Conservation (phyloP, 2,113 vertebrate genomes). For the Chrysochloris asiatica region DNA sequence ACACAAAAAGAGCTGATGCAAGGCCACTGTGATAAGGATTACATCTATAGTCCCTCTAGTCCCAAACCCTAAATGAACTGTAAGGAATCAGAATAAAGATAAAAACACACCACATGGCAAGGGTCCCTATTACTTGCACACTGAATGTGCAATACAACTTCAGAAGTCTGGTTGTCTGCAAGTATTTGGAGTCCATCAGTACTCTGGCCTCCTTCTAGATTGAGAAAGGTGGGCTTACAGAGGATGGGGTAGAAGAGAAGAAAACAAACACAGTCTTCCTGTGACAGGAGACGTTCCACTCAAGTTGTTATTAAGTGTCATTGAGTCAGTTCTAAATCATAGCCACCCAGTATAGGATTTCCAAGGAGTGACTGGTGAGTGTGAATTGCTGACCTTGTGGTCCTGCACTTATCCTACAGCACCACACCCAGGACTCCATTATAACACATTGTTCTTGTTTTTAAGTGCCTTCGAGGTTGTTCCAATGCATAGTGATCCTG, state of each 20-base stretch:
- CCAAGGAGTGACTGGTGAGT: too few relatives aligned
- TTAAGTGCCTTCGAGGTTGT: too few relatives aligned
- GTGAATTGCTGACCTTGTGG: too few relatives aligned
- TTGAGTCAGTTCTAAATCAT: too few relatives aligned
- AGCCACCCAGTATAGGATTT: too few relatives aligned
- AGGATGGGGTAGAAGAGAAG: not conserved
- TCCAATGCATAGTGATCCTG: too few relatives aligned
- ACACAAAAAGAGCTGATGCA: rapidly evolving
- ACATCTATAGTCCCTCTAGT: not conserved
- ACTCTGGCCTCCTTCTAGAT: not conserved
- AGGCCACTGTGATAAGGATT: too few relatives aligned
- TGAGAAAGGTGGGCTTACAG: not conserved
- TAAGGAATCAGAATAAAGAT: not conserved
- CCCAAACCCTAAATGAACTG: not conserved
- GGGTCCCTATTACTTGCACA: not conserved
- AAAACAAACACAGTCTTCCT: not conserved
- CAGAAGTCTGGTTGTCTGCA: not conserved
- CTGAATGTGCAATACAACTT: not conserved
- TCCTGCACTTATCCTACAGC: too few relatives aligned
- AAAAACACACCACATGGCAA: not conserved
- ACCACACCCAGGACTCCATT: too few relatives aligned
- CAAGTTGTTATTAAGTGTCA: not conserved
- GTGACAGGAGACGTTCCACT: not conserved
- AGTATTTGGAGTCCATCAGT: not conserved
- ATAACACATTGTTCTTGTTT: too few relatives aligned